Conservation (phyloP, 35 echinoderm and acorn worm species). For the Eucidaris tribuloides region DNA sequence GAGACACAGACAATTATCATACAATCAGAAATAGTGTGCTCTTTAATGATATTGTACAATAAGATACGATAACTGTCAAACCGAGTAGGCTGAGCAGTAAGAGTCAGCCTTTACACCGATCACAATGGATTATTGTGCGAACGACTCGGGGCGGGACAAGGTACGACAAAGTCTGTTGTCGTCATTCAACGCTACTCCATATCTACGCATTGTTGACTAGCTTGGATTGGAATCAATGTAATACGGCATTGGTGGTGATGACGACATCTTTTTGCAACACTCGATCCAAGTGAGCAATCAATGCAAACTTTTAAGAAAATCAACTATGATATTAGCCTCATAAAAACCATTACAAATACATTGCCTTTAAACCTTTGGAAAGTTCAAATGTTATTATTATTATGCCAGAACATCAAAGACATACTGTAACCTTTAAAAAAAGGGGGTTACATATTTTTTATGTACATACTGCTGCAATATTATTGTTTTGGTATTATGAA, state of each 20-base stretch:
- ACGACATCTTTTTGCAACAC: constrained; percentile 1
- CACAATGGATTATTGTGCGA: too few relatives aligned
- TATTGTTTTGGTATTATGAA: too few relatives aligned
- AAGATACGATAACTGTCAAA: neutral
- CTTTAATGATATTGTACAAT: constrained; percentile 4
- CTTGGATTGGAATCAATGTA: neutral
- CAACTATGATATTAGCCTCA: neutral
- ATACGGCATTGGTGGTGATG: constrained; percentile 17
- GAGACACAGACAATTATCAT: too few relatives aligned
- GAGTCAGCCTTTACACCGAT: too few relatives aligned
- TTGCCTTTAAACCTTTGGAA: neutral
- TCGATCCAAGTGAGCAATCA: neutral
- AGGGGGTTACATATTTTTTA: neutral
- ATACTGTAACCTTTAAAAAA: neutral
- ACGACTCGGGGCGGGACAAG: too few relatives aligned
- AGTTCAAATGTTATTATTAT: neutral
- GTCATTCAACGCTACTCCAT: too few relatives aligned
- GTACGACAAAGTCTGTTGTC: too few relatives aligned
- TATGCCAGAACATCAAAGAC: neutral
- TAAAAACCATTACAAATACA: neutral
- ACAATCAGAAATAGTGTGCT: constrained; percentile 40
- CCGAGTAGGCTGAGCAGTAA: too few relatives aligned
- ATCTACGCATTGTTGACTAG: too few relatives aligned
- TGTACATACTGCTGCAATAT: too few relatives aligned
- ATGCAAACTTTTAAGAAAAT: neutral